These are phyloP conservation scores for Ornithoptera priamus DNA, from an alignment of 2,888 invertebrate genomes.

Conservation along the genomic window DNA sequence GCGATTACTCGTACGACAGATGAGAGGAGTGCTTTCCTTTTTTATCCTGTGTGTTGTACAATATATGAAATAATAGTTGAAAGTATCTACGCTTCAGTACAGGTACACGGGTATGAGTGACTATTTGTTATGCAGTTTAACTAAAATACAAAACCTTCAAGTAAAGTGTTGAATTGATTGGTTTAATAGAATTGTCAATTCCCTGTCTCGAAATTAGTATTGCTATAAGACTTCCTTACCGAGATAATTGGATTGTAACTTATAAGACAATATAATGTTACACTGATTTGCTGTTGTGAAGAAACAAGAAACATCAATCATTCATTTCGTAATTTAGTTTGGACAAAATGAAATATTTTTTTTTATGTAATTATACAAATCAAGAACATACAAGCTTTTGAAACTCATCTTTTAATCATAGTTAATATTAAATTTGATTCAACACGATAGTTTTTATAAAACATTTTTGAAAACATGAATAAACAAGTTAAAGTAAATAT, in stretches of 20 bases:
- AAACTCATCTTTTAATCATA: too few relatives aligned
- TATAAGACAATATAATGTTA: background rate
- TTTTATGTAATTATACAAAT: background rate
- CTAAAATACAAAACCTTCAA: conserved; percentile 7
- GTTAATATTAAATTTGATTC: too few relatives aligned
- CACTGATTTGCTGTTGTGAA: background rate
- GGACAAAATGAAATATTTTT: background rate
- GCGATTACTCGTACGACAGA: too few relatives aligned
- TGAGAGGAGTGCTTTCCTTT: too few relatives aligned
- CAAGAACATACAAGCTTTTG: too few relatives aligned
- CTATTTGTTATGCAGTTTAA: conserved; percentile 7
- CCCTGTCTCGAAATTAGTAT: conserved; percentile 5
- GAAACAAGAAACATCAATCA: background rate
- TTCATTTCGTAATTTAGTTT: background rate
- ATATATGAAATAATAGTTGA: background rate
- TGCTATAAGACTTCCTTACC: conserved; percentile 8
- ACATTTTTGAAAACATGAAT: too few relatives aligned
- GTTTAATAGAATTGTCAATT: conserved; percentile 22
- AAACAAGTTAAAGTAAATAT: too few relatives aligned
- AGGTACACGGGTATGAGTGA: background rate
- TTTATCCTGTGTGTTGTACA: background rate
- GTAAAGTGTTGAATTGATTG: conserved; percentile 9
- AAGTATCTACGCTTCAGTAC: conserved; percentile 2
- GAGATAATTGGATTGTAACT: conserved; percentile 18
- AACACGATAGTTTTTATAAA: too few relatives aligned